Evolutionary conservation across 2,113 vertebrate species (phyloP), one percentile per base, ranked within the genome.

Genomic region (Sapajus apella): DNA sequence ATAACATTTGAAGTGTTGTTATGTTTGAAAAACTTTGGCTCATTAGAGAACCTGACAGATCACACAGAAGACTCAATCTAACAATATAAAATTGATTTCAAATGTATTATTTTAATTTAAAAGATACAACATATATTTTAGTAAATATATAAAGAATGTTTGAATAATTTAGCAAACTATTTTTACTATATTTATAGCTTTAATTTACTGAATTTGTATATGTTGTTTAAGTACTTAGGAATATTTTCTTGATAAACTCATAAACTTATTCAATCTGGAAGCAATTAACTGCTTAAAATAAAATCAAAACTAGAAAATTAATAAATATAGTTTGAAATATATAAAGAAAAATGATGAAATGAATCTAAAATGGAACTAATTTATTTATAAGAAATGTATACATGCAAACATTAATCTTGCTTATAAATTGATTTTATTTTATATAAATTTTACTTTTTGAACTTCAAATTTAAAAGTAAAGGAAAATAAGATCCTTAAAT

Each of bases 131-230:
- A 50, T 35, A 55, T 32, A 20, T 90, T 94, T 96, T 66, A 76
- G 5, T 70, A 93, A 87, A 37, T 87, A 23, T 6, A 61, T 30
- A 79, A 50, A 47, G 2, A 52, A 17, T 64, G 30, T 43, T 55
- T 20, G 9, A 61, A 27, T 77, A 40, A 75, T 76, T 92, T 45
- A 86, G 21, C 7, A 45, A 85, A 81, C 3, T 70, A 6, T 17
- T 94, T 90, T 96, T 90, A 90, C 27, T 50, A 7, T 75, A 47
- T 55, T 95, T 91, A 58, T 21, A 50, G 6, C 0, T 77, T 94
- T 86, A 86, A 61, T 93, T 97, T 88, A 56, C n/a, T 84, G 45
- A 40, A 50, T 73, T 80, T 91, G 32, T 3, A 47, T 72, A 64
- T 52, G 4, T 43, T 87, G 6, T 79, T 55, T 88, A 85, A 40